A percentile compares a stretch with the other conserved stretches of the same genome.
These are phyloP conservation scores for Mobula hypostoma DNA, from an alignment of 2,113 vertebrate genomes.

Conservation along the genomic window DNA sequence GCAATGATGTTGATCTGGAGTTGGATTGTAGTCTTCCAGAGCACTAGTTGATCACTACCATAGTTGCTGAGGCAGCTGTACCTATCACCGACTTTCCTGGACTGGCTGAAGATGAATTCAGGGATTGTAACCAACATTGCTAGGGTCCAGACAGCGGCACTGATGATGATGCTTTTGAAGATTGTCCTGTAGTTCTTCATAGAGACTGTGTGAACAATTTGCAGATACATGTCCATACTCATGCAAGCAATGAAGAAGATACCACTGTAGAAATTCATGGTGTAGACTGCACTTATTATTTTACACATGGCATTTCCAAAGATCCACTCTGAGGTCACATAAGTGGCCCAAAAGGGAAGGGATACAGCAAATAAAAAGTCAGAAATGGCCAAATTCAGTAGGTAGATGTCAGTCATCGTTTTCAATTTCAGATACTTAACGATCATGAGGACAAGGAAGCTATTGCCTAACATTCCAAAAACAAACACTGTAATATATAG, in stretches of 20 bases:
- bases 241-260: slow-evolving; percentile 77
- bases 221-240: slow-evolving; percentile 75
- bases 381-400: slow-evolving; percentile 74
- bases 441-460: slow-evolving; percentile 69
- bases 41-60: background rate
- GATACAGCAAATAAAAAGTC: slow-evolving; percentile 69
- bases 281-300: slow-evolving; percentile 55
- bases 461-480: slow-evolving; percentile 66
- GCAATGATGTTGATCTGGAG: slow-evolving; percentile 63
- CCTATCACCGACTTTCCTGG: background rate
- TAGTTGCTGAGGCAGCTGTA: slow-evolving; percentile 44
- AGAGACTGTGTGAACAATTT: slow-evolving; percentile 59
- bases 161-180: slow-evolving; percentile 47
- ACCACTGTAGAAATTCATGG: slow-evolving; percentile 68
- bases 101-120: slow-evolving; percentile 54
- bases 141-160: slow-evolving; percentile 47
- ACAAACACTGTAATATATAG: slow-evolving; percentile 62
- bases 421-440: slow-evolving; percentile 58
- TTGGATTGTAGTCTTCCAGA: slow-evolving; percentile 55
- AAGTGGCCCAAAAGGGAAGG: slow-evolving; percentile 66
- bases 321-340: slow-evolving; percentile 55
- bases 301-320: slow-evolving; percentile 68
- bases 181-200: slow-evolving; percentile 54
- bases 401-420: slow-evolving; percentile 70
- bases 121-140: slow-evolving; percentile 57